A percentile compares a stretch with the other conserved stretches of the same genome.
phyloP scores from a whole-genome alignment of 2,113 vertebrate genomes.

The Rhynchomys soricoides region DNA sequence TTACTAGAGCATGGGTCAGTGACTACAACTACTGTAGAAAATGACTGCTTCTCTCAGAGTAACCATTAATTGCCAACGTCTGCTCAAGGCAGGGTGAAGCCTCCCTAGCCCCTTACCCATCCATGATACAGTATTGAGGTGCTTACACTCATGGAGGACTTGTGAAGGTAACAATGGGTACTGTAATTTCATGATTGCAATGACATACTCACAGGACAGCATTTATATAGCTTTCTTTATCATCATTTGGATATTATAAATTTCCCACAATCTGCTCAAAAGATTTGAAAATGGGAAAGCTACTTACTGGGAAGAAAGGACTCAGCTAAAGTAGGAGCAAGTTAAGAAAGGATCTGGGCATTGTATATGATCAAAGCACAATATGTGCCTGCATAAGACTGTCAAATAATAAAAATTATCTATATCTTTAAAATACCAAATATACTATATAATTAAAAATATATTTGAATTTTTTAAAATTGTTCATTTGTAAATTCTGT shows the following conservation, averaged over 20 bases:
- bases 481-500: background rate
- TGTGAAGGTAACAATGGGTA: background rate
- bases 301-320: background rate
- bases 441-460: background rate
- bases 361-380: background rate
- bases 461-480: background rate
- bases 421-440: background rate
- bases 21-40: background rate
- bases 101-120: background rate
- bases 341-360: background rate
- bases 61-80: background rate
- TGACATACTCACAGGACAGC: background rate
- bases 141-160: background rate
- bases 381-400: background rate
- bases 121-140: background rate
- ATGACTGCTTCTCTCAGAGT: background rate
- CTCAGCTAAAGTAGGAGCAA: background rate
- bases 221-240: background rate
- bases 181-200: background rate
- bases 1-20: background rate
- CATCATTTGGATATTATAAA: background rate
- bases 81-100: background rate
- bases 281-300: background rate
- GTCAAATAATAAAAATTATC: background rate
- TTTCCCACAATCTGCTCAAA: background rate